These are phyloP conservation scores for Popillia japonica DNA, from an alignment of 1,140 invertebrate species.

Conservation along the genomic window DNA sequence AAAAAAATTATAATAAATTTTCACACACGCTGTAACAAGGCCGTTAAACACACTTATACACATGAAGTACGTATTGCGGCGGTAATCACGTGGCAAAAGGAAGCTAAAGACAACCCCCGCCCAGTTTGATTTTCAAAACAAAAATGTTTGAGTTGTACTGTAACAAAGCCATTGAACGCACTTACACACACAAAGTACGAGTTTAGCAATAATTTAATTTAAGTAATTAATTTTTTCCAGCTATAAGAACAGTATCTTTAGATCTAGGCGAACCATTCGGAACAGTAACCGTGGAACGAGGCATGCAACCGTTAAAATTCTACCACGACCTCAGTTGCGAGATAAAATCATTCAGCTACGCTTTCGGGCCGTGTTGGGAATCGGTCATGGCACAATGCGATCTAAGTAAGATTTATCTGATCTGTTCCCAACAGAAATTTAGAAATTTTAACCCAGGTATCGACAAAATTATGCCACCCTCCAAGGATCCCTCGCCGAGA, in stretches of 20 bases:
- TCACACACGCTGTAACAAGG: no score
- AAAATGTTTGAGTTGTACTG: no score
- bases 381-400: conserved; percentile 96
- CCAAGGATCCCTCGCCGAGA: conserved; percentile 91
- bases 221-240: conserved; percentile 63
- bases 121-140: no score
- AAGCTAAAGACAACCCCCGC: no score
- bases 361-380: conserved; percentile 99
- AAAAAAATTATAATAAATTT: no score
- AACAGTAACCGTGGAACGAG: conserved; percentile 76
- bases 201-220: no score
- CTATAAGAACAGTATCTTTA: conserved; percentile 74
- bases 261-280: conserved; percentile 81
- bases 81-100: no score
- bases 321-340: conserved; percentile 98
- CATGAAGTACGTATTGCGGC: no score
- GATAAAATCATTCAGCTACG: conserved; percentile 85
- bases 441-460: conserved; percentile 66
- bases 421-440: neutral
- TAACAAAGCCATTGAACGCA: no score
- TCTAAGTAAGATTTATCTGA: conserved; percentile 69
- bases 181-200: no score
- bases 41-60: no score
- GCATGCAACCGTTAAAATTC: conserved; percentile 95
- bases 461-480: conserved; percentile 86